A percentile compares a stretch with the other conserved stretches of the same genome.
phyloP scores from a whole-genome alignment of 2,113 vertebrate species.

The Ameiurus melas region DNA sequence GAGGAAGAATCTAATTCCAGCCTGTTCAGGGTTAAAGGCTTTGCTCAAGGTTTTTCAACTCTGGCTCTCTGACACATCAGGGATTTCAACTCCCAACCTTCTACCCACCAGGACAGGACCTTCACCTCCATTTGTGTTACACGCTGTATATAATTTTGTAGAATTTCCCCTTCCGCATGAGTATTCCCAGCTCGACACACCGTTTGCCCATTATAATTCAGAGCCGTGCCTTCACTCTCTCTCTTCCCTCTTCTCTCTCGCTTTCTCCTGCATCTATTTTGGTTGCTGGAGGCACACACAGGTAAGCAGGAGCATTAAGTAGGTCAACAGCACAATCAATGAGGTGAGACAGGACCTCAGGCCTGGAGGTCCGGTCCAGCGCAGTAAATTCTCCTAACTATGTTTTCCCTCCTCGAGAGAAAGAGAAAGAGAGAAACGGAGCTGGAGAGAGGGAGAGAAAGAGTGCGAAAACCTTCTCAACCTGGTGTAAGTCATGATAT shows the following conservation, averaged over 20 bases:
- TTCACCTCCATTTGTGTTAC: slow-evolving; percentile 22
- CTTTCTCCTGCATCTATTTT: slow-evolving; percentile 33
- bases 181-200: slow-evolving; percentile 4
- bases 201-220: slow-evolving; percentile 11
- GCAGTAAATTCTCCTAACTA: slow-evolving; percentile 45
- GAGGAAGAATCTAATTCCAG: neutral
- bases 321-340: slow-evolving; percentile 46
- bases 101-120: slow-evolving; percentile 7
- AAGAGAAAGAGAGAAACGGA: neutral
- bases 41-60: neutral
- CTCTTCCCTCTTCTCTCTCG: slow-evolving; percentile 1
- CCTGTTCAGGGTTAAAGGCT: neutral
- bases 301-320: slow-evolving; percentile 49
- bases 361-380: slow-evolving; percentile 17
- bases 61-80: neutral
- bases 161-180: neutral
- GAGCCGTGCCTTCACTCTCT: neutral
- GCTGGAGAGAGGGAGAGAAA: neutral
- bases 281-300: slow-evolving; percentile 28
- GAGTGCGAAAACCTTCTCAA: slow-evolving; percentile 15
- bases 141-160: slow-evolving; percentile 23
- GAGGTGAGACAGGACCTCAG: slow-evolving; percentile 30
- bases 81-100: slow-evolving; percentile 13
- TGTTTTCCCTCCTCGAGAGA: slow-evolving; percentile 13
- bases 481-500: slow-evolving; percentile 26